Evolutionary conservation across 2,797 vertebrate species (phyloP).

Genomic region (Apodemus agrarius): DNA sequence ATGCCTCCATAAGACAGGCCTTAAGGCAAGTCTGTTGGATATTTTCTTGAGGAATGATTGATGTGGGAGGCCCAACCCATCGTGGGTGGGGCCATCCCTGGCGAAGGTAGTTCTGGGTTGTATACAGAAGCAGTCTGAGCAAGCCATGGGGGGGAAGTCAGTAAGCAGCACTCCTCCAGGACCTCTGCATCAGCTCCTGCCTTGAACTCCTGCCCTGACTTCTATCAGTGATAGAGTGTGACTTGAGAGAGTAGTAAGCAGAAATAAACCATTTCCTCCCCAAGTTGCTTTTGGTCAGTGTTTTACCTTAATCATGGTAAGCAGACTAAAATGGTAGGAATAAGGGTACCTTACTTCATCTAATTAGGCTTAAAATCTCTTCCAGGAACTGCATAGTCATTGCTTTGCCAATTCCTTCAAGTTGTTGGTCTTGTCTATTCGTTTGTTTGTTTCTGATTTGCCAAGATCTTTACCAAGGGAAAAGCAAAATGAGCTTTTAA

Average conservation of each 20-base stretch:
- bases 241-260: background rate
- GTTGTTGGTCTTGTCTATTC: background rate
- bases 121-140: no score
- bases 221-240: background rate
- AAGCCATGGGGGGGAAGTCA: background rate
- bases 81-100: background rate
- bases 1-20: background rate
- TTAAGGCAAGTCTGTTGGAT: background rate
- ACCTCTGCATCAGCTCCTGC: background rate
- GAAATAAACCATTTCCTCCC: background rate
- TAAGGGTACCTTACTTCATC: background rate
- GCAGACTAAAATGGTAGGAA: background rate
- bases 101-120: background rate
- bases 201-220: no score
- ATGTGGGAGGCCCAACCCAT: background rate
- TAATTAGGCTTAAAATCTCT: background rate
- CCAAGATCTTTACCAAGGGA: background rate
- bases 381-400: background rate
- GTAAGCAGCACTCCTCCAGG: background rate
- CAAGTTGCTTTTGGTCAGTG: background rate
- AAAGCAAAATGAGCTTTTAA: background rate
- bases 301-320: background rate
- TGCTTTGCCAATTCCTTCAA: background rate
- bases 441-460: background rate
- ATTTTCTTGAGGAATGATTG: background rate